A percentile compares a stretch with the other conserved stretches of the same genome.
phyloP scores from a whole-genome alignment of 2,888 invertebrate genomes.

The Aporophyla lueneburgensis region DNA sequence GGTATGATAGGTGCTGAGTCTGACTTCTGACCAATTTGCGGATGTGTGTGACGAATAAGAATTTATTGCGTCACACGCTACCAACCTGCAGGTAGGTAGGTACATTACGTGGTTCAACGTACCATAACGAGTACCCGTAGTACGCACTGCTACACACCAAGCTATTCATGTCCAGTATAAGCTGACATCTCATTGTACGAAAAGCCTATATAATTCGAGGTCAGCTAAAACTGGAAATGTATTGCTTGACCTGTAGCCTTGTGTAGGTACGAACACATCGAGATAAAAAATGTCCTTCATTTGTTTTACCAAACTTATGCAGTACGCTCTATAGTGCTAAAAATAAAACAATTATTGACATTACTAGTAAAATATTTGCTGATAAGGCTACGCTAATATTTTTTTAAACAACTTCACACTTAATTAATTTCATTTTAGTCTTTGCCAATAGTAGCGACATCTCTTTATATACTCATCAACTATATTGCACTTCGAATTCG shows the following conservation, averaged over 20 bases:
- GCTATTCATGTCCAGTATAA: no score
- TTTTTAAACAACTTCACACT: background rate
- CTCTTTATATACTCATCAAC: conserved; percentile 27
- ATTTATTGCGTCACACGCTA: no score
- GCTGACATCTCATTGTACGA: no score
- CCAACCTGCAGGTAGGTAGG: no score
- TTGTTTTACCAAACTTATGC: background rate
- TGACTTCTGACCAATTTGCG: conserved; percentile 13
- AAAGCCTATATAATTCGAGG: no score
- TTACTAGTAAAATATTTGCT: background rate
- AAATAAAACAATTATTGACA: conserved; percentile 23
- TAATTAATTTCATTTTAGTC: background rate
- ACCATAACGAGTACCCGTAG: conserved; percentile 9
- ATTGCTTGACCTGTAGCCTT: no score
- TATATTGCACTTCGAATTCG: background rate
- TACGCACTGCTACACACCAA: no score
- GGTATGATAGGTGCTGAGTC: background rate
- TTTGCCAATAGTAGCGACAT: conserved; percentile 23
- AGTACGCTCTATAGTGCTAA: background rate
- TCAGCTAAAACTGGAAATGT: no score
- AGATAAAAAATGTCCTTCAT: conserved; percentile 11
- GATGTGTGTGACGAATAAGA: no score
- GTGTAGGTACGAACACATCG: background rate
- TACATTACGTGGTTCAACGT: conserved; percentile 1
- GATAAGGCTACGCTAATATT: conserved; percentile 15